A percentile compares a stretch with the other conserved stretches of the same genome.
Evolutionary conservation across 2,797 vertebrate species (phyloP).

Genomic region (Schizopygopsis malacanthus): DNA sequence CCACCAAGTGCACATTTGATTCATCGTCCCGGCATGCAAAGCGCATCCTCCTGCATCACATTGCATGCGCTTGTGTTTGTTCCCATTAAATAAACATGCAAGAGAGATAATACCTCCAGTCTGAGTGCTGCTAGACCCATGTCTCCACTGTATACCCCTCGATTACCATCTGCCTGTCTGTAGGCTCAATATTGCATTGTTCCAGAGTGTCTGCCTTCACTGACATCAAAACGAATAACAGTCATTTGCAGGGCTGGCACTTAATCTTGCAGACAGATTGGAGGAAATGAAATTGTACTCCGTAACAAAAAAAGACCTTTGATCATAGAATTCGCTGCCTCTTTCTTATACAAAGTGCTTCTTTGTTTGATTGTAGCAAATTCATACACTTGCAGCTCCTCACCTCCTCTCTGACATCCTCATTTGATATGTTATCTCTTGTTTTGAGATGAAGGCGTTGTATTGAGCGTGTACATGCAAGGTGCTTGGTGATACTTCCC

Average conservation of each 20-base stretch:
- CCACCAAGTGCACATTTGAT: slow-evolving; percentile 36
- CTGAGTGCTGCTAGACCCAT: slow-evolving; percentile 36
- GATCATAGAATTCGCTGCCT: slow-evolving; percentile 59
- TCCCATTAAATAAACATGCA: slow-evolving; percentile 48
- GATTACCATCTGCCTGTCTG: slow-evolving; percentile 57
- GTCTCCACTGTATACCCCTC: slow-evolving; percentile 38
- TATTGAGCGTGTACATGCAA: slow-evolving; percentile 44
- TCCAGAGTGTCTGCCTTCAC: slow-evolving; percentile 55
- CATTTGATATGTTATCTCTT: slow-evolving; percentile 60
- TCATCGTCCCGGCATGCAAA: slow-evolving; percentile 18
- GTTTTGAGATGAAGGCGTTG: slow-evolving; percentile 48
- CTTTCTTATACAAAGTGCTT: slow-evolving; percentile 51
- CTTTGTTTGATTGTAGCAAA: slow-evolving; percentile 54
- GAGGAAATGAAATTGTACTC: slow-evolving; percentile 67
- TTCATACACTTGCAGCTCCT: slow-evolving; percentile 46
- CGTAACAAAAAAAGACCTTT: slow-evolving; percentile 62
- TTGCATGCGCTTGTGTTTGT: slow-evolving; percentile 34
- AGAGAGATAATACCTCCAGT: slow-evolving; percentile 26
- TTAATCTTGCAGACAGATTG: slow-evolving; percentile 65
- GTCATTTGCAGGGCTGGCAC: slow-evolving; percentile 63
- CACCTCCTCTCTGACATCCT: slow-evolving; percentile 44
- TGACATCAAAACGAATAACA: slow-evolving; percentile 63
- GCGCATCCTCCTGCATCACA: slow-evolving; percentile 16
- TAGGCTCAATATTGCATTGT: slow-evolving; percentile 53
- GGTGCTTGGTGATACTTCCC: slow-evolving; percentile 14